phyloP scores from a whole-genome alignment of 1,140 invertebrate genomes.

The Yoshiicerus persimilis region DNA sequence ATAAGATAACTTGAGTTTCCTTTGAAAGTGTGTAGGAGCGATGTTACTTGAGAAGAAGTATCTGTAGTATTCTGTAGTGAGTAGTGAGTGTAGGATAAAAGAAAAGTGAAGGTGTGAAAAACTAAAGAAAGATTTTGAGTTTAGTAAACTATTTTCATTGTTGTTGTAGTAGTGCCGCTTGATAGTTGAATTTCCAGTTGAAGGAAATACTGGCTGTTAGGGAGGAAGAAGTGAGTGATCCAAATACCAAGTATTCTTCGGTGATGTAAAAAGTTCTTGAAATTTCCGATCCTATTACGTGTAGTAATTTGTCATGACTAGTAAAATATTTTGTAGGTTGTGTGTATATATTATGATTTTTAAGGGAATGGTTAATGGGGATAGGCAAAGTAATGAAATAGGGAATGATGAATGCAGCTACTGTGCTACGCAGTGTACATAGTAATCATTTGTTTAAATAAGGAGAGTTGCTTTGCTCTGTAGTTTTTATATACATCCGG shows the following conservation, averaged over 20 bases:
- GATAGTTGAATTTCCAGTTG: background rate
- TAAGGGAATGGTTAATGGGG: background rate
- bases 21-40: background rate
- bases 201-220: background rate
- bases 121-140: background rate
- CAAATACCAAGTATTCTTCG: background rate
- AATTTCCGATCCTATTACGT: too few species aligned
- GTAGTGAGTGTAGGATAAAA: too few species aligned
- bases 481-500: conserved; percentile 1
- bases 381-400: too few species aligned
- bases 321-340: background rate
- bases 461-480: background rate
- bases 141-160: background rate
- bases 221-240: background rate
- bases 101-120: background rate
- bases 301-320: background rate
- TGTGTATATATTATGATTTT: background rate
- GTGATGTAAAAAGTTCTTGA: background rate
- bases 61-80: too few species aligned
- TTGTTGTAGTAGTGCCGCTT: background rate
- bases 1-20: background rate
- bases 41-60: too few species aligned
- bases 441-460: background rate
- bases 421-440: background rate
- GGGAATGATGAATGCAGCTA: background rate